phyloP scores from a whole-genome alignment of 2,888 invertebrate genomes.

The Imbricaverruca yamaguchii region DNA sequence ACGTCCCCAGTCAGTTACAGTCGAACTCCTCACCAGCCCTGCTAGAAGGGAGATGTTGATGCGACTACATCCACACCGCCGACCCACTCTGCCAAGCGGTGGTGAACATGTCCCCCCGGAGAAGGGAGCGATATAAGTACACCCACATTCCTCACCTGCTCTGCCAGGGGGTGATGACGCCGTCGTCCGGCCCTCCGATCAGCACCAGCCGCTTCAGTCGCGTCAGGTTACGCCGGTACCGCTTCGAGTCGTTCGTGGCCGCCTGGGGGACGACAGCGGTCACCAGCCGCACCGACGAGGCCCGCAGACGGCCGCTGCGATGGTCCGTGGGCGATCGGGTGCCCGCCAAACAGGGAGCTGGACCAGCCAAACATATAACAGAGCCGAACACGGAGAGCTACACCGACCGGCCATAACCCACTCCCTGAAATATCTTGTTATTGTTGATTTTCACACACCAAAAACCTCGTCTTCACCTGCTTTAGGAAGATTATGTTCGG shows the following conservation, averaged over 20 bases:
- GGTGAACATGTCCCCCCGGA: neutral
- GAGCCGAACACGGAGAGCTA: too few species aligned
- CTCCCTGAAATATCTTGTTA: too few species aligned
- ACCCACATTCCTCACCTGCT: constrained; percentile 59
- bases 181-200: constrained; percentile 86
- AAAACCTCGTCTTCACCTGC: too few species aligned
- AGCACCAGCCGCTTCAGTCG: constrained; percentile 67
- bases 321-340: too few species aligned
- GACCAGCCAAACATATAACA: too few species aligned
- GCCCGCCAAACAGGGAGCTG: too few species aligned
- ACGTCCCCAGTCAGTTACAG: neutral
- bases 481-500: too few species aligned
- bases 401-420: too few species aligned
- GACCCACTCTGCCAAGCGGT: neutral
- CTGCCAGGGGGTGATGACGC: constrained; percentile 90
- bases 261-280: neutral
- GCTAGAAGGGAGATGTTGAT: neutral
- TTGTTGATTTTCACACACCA: too few species aligned
- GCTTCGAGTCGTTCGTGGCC: constrained; percentile 41
- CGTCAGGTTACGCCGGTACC: constrained; percentile 62
- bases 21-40: neutral
- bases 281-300: neutral
- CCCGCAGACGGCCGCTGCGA: too few species aligned
- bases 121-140: too few species aligned
- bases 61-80: neutral